phyloP scores from a whole-genome alignment of 2,888 invertebrate genomes.

The Phengaris alcon region DNA sequence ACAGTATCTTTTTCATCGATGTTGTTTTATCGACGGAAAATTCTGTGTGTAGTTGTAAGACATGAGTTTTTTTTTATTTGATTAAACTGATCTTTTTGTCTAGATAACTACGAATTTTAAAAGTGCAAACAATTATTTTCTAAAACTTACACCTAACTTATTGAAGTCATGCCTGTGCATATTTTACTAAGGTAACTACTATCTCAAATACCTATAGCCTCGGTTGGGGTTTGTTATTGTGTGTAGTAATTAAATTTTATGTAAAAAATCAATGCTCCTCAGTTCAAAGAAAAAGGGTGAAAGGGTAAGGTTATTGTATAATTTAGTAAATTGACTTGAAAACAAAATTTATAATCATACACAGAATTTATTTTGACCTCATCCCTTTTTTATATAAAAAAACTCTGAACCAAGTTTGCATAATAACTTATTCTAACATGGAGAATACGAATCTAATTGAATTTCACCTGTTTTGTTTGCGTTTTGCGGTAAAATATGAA shows the following conservation, averaged over 20 bases:
- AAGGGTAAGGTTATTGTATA: not conserved
- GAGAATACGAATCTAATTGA: constrained; percentile 62
- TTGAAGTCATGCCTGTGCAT: not conserved
- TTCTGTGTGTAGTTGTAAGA: too few relatives aligned
- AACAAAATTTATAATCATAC: constrained; percentile 25
- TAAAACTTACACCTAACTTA: constrained; percentile 2
- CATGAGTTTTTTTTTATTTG: too few relatives aligned
- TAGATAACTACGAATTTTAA: not conserved
- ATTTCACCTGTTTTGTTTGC: constrained; percentile 55
- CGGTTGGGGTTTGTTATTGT: not conserved
- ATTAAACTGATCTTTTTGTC: not conserved
- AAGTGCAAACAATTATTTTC: constrained; percentile 5
- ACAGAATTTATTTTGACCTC: constrained; percentile 27
- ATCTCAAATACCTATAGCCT: not conserved
- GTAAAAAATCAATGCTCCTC: not conserved
- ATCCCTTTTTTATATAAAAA: constrained; percentile 50
- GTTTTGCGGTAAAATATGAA: constrained; percentile 44
- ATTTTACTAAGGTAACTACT: constrained; percentile 4
- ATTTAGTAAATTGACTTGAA: constrained; percentile 30
- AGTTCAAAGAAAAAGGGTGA: not conserved
- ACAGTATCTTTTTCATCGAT: too few relatives aligned
- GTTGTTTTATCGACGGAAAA: too few relatives aligned
- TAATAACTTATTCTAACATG: constrained; percentile 68
- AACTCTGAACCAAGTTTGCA: constrained; percentile 64
- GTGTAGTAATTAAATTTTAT: not conserved